Base-by-base conservation (phyloP, 2,888 invertebrate species). In the Acleris emargana region DNA sequence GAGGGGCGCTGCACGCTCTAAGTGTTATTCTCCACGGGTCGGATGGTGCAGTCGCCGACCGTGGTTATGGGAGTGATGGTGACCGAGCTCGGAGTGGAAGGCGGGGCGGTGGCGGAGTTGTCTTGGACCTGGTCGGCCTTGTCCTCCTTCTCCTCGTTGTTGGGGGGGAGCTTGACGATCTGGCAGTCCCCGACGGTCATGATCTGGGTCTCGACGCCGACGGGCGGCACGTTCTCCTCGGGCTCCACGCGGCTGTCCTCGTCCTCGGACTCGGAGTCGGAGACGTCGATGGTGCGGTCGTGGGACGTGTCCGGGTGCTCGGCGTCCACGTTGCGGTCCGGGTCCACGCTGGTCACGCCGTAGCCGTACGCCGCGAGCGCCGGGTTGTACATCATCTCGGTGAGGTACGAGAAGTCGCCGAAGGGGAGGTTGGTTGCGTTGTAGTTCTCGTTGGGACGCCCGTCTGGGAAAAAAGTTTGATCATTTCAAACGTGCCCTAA, bases 171-270 rank as follows among this genome's bases (percentile, higher is more conserved):
- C 67, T 92, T 93, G 42, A 92, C 90, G 54, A 92, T 93, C 78
- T 93, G 93, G 70, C 93, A 92, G 79, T 93, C 93, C 5, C 93
- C 93, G 1, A 92, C 91, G n/a, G 91, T 93, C 89, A 93, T 88
- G 55, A 91, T 87, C 66, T 88, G 90, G 2, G 90, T 85, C n/a
- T 90, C 90, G 76, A 84, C 77, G 50, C 81, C 87, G 1, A 82
- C 85, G 0, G 87, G 74, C 0, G 88, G 88, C 0, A 83, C 82
- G 74, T 79, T 81, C 1, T 91, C 91, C 2, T 89, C 90, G 0
- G 83, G 77, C 9, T 89, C 90, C 3, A 82, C 79, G 32, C 86
- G 76, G 0, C 81, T 79, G 64, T 89, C 90, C 5, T 91, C 91
- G 47, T 90, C 91, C 58, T 89, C 89, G 0, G 87, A 81, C 0